Evolutionary conservation across 2,888 invertebrate species (phyloP).

Genomic region (Linhomoeus sp.): DNA sequence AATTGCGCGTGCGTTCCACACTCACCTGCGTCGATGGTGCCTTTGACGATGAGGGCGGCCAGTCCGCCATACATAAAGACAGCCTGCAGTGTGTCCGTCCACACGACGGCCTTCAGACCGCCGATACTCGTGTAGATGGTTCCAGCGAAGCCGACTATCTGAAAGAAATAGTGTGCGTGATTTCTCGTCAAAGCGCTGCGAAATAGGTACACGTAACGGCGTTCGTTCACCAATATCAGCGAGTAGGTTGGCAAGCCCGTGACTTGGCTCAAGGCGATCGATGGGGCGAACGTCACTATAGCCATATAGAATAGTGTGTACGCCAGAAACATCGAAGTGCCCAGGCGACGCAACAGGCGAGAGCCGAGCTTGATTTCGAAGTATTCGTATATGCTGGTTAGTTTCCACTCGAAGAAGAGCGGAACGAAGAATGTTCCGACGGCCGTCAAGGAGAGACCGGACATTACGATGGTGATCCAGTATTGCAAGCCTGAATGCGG

Average conservation of each 20-base stretch:
- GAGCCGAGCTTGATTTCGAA: constrained; percentile 14
- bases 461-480: no score
- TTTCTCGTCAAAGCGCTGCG: no score
- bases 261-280: constrained; percentile 11
- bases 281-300: constrained; percentile 18
- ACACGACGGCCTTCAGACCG: constrained; percentile 14
- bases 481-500: no score
- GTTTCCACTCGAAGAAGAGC: neutral
- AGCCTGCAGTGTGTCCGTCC: constrained; percentile 11
- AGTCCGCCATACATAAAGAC: constrained; percentile 9
- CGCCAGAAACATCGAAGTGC: constrained; percentile 14
- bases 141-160: constrained; percentile 9
- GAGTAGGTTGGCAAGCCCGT: no score
- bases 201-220: neutral
- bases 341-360: constrained; percentile 11
- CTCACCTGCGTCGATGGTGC: no score
- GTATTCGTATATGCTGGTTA: neutral
- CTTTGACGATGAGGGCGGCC: neutral
- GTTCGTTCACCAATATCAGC: neutral
- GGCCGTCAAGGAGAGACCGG: no score
- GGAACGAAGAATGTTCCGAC: neutral
- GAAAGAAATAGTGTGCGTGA: no score
- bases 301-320: constrained; percentile 19
- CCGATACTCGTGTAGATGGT: constrained; percentile 12
- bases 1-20: no score